Evolutionary conservation across 2,888 invertebrate species (phyloP).

Genomic region (Eurytoma adleriae): DNA sequence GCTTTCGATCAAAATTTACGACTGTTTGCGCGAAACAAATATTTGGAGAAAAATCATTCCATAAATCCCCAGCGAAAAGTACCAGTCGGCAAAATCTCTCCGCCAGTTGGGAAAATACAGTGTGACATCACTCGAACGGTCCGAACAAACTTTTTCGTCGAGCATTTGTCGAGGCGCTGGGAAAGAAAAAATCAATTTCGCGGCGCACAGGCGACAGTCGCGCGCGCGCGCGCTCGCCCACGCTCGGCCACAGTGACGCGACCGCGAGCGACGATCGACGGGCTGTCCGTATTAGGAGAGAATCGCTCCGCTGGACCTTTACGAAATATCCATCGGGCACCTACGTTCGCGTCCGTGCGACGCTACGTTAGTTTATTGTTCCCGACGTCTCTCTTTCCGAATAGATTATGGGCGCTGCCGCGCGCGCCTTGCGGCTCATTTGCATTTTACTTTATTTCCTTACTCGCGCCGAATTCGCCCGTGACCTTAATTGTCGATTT

Average conservation of each 20-base stretch:
- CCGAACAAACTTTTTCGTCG: too few relatives aligned
- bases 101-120: too few relatives aligned
- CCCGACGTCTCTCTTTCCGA: background rate
- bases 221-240: conserved; percentile 17
- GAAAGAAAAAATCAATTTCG: background rate
- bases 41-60: too few relatives aligned
- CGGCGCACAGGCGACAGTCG: conserved; percentile 20
- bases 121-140: too few relatives aligned
- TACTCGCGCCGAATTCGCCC: too few relatives aligned
- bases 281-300: conserved; percentile 42
- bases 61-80: too few relatives aligned
- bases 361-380: background rate
- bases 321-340: conserved; percentile 37
- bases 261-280: conserved; percentile 5
- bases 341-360: background rate
- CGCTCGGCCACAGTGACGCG: conserved; percentile 12
- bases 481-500: too few relatives aligned
- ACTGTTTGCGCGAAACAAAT: too few relatives aligned
- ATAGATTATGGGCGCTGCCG: background rate
- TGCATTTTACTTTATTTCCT: background rate
- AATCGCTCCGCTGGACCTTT: conserved; percentile 49
- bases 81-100: too few relatives aligned
- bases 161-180: too few relatives aligned
- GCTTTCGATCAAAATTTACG: too few relatives aligned
- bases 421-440: background rate